Percentiles rank a stretch among this genome's conserved stretches.
Evolutionary conservation across 1,140 invertebrate genomes (phyloP).

Genomic region (Globodera rostochiensis): DNA sequence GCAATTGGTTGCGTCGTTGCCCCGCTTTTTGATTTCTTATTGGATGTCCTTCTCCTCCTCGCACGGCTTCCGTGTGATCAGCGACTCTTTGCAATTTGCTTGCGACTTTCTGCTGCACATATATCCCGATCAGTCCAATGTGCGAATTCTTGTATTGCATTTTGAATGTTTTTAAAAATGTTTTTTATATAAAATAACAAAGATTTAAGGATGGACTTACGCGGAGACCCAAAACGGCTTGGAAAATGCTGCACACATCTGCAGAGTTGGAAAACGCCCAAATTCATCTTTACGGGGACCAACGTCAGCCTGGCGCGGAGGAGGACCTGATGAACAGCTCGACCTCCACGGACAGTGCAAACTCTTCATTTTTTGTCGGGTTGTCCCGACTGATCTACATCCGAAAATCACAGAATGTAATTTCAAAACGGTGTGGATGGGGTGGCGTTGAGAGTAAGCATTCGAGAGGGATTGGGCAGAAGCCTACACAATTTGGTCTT

Average conservation of each 20-base stretch:
- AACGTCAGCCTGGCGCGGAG: slow-evolving; percentile 35
- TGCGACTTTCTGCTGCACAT: slow-evolving; percentile 73
- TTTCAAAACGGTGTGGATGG: too few species aligned
- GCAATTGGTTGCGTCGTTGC: slow-evolving; percentile 80
- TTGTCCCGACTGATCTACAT: slow-evolving; percentile 51
- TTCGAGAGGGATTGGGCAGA: neutral
- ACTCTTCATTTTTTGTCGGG: slow-evolving; percentile 53
- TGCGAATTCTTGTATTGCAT: slow-evolving; percentile 65
- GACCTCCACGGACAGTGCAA: slow-evolving; percentile 32
- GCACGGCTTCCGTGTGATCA: slow-evolving; percentile 86
- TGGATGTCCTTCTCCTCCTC: slow-evolving; percentile 98
- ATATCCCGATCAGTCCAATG: slow-evolving; percentile 25
- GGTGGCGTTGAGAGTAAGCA: too few species aligned
- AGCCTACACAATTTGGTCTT: neutral
- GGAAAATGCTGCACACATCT: slow-evolving; percentile 89
- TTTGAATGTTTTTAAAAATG: too few species aligned
- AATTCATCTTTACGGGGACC: slow-evolving; percentile 54
- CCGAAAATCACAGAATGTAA: slow-evolving; percentile 32
- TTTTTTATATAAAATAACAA: neutral
- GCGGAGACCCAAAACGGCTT: slow-evolving; percentile 82
- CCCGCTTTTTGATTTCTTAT: slow-evolving; percentile 89
- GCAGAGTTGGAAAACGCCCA: slow-evolving; percentile 72
- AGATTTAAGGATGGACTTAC: slow-evolving; percentile 79
- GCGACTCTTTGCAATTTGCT: slow-evolving; percentile 80
- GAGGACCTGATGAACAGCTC: slow-evolving; percentile 28